phyloP scores from a whole-genome alignment of 1,140 invertebrate species.

The Lysiphlebus fabarum region DNA sequence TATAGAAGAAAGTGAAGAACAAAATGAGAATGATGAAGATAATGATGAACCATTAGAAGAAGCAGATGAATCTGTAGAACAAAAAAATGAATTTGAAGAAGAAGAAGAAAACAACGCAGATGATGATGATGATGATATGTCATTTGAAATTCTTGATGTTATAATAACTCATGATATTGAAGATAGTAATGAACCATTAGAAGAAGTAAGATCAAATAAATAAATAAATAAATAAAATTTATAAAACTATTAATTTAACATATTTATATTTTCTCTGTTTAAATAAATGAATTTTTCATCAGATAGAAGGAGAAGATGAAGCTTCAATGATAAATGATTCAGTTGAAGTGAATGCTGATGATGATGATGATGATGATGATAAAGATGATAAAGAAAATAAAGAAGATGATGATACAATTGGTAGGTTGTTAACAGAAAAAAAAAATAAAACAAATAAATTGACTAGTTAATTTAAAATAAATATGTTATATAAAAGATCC shows the following conservation, averaged over 20 bases:
- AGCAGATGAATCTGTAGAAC: conserved; percentile 33
- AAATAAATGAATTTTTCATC: conserved; percentile 4
- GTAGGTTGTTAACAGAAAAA: conserved; percentile 32
- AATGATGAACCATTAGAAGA: conserved; percentile 43
- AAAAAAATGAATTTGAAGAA: conserved; percentile 46
- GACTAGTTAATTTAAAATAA: neutral
- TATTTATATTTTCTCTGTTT: conserved; percentile 6
- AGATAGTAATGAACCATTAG: conserved; percentile 45
- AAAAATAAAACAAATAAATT: conserved; percentile 14
- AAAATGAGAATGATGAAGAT: conserved; percentile 43
- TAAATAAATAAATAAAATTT: conserved; percentile 18
- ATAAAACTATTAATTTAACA: no score
- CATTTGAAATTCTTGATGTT: conserved; percentile 50
- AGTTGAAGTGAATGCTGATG: conserved; percentile 1
- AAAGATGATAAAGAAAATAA: conserved; percentile 34
- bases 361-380: conserved; percentile 22
- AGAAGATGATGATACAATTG: conserved; percentile 47
- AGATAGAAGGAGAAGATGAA: conserved; percentile 37
- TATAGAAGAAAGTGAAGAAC: conserved; percentile 33
- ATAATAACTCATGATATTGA: conserved; percentile 42
- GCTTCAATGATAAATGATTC: conserved; percentile 37
- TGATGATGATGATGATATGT: conserved; percentile 42
- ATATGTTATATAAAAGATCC: conserved; percentile 7
- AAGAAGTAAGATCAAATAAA: conserved; percentile 44
- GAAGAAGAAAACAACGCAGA: conserved; percentile 44